phyloP scores from a whole-genome alignment of 2,888 invertebrate species.

The Tenthredo scrophulariae region DNA sequence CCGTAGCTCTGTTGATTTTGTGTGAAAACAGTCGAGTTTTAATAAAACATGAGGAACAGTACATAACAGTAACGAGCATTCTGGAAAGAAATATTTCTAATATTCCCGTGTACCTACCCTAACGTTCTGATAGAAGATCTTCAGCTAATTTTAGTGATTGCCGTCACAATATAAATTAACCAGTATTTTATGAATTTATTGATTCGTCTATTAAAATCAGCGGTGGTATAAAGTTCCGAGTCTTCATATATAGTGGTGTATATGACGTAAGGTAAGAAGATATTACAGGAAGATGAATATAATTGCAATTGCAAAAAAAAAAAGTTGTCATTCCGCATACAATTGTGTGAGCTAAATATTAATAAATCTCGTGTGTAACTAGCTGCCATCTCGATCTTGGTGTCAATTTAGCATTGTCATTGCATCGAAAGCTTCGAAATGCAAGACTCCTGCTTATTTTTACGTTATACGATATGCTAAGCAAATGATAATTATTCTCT shows the following conservation, averaged over 20 bases:
- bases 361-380: not conserved
- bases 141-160: not conserved
- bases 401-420: not conserved
- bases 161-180: not conserved
- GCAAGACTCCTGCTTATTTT: not conserved
- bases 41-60: slow-evolving; percentile 24
- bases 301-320: not conserved
- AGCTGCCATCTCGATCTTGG: not conserved
- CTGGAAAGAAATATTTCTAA: not conserved
- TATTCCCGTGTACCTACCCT: not conserved
- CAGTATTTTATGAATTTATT: not conserved
- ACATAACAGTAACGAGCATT: not conserved
- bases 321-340: not conserved
- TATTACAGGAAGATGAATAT: not conserved
- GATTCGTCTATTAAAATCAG: not conserved
- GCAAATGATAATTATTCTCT: not conserved
- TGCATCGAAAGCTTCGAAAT: not conserved
- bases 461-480: not conserved
- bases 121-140: not conserved
- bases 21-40: slow-evolving; percentile 26
- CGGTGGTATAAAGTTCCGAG: not conserved
- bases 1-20: slow-evolving; percentile 9
- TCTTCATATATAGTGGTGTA: not conserved
- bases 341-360: not conserved
- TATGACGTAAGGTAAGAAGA: not conserved